Evolutionary conservation across 2,797 vertebrate species (phyloP).

Genomic region (Poliocrania exsul): DNA sequence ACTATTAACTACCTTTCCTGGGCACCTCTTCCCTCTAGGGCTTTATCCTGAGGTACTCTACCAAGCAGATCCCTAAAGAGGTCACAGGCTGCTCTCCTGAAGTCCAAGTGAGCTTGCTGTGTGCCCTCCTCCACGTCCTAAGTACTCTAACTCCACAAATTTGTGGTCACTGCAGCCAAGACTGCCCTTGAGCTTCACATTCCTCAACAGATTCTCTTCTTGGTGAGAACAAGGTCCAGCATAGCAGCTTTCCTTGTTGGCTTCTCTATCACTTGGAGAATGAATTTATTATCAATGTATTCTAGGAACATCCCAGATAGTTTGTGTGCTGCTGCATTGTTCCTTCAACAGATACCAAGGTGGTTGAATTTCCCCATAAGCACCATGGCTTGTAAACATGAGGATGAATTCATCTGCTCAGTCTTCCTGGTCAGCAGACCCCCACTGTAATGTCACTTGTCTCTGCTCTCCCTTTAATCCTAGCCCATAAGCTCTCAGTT

Average conservation of each 20-base stretch:
- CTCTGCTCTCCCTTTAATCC: not conserved
- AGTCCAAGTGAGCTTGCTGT: not conserved
- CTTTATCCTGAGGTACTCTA: not conserved
- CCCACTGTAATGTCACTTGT: not conserved
- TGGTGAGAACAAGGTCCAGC: not conserved
- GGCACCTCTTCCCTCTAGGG: not conserved
- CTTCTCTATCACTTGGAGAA: not conserved
- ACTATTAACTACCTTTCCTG: not conserved
- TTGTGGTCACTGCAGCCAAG: not conserved
- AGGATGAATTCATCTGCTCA: not conserved
- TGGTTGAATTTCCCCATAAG: not conserved
- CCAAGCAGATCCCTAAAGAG: not conserved
- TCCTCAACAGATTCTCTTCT: not conserved
- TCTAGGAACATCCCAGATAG: not conserved
- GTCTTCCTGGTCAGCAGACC: not conserved
- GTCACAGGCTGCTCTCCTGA: not conserved
- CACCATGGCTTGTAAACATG: not conserved
- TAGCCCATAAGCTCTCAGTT: not conserved
- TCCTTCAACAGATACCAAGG: not conserved
- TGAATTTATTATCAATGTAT: not conserved
- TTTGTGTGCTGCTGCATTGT: not conserved
- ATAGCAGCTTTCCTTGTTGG: not conserved
- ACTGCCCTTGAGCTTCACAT: not conserved
- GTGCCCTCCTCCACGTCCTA: not conserved
- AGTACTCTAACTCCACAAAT: not conserved